Conservation (phyloP, 2,797 vertebrate species). For the Saxicola maurus region DNA sequence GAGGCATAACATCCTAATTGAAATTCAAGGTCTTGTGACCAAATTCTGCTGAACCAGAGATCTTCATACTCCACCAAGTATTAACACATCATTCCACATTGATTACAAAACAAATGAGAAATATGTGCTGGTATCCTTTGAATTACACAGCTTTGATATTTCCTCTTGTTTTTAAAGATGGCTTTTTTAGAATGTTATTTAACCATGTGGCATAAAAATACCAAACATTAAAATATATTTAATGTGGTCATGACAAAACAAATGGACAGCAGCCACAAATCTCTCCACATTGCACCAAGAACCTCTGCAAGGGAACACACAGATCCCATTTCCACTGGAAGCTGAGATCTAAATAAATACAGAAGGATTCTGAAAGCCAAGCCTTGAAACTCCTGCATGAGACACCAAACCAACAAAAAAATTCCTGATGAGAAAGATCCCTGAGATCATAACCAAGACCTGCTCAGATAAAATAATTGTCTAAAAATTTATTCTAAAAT, state of each 20-base stretch:
- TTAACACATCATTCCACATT: not conserved
- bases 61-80: not conserved
- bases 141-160: not conserved
- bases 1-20: not conserved
- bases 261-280: not conserved
- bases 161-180: not conserved
- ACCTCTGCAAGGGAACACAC: not conserved
- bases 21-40: constrained; percentile 10
- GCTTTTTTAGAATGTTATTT: not conserved
- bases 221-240: not conserved
- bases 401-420: not conserved
- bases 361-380: not conserved
- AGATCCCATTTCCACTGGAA: not conserved
- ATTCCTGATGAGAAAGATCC: not conserved
- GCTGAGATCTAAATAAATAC: not conserved
- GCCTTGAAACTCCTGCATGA: not conserved
- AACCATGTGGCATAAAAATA: not conserved
- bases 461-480: not conserved
- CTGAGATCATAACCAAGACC: not conserved
- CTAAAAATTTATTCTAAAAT: not conserved
- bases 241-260: not conserved
- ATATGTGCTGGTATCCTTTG: not conserved
- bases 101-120: not conserved
- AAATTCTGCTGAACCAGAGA: constrained; percentile 9
- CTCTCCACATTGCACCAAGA: not conserved